Evolutionary conservation across 2,888 invertebrate species (phyloP), one percentile per base, ranked within the genome.

Genomic region (Ophion costatus): DNA sequence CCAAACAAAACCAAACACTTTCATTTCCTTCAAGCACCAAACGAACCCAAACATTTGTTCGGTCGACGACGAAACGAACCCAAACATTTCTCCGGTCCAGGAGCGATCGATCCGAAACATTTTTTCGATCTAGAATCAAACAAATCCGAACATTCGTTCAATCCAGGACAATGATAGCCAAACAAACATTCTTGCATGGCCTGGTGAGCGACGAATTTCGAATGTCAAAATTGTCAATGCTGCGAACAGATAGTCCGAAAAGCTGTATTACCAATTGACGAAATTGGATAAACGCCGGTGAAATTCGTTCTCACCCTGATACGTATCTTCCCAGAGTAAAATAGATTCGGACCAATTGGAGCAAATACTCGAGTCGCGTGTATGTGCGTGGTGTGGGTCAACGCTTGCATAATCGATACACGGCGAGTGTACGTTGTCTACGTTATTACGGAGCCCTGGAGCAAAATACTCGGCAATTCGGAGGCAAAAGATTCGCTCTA

Each of bases 401-500:
- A 56, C 56, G 56, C 33, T 76, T 33, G 51, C 14, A 22, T 24
- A 70, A 70, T 78, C 78, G 69, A 78, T 42, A 70, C 71, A 66
- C 57, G 20, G 38, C 69, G 76, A 29, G 64, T 67, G 51, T 80
- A 80, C 71, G 74, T 78, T 74, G 69, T 75, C 70, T 83, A 73
- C 74, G 78, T 84, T 85, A 82, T 85, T 73, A 63, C 63, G 79
- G 63, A 81, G 78, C 78, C 77, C 61, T 61, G 51, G 77, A 80
- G 87, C 87, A 89, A 90, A 90, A 89, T 89, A 89, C 89, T 87
- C 79, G 73, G 83, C 77, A 79, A 83, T 70, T 76, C 59, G 61
- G 87, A 85, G 38, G 84, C 22, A 64, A 90, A 89, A 89, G 88
- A 90, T 90, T 89, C 67, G 84, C 83, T 63, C 73, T 57, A 77